Evolutionary conservation across 2,888 invertebrate species (phyloP), one percentile per base, ranked within the genome.

Genomic region (Cabera pusaria): DNA sequence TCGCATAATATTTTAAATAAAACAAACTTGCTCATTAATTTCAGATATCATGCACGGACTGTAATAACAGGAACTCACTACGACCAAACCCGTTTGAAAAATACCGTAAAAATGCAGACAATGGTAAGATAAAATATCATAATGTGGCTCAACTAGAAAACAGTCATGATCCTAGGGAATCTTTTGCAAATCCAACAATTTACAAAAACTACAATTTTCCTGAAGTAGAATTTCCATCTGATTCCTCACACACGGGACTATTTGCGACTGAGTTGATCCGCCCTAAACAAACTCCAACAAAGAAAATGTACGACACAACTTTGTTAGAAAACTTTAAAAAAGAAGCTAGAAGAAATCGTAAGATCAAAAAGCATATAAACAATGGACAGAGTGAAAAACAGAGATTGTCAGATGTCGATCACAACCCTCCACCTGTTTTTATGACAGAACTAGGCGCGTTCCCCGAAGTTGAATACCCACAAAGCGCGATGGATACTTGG

Each of bases 381-480:
- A 1, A 14, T 36, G 2, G 4, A 23, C n/a, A 46, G 39, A 34
- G n/a, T n/a, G n/a, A n/a, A n/a, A n/a, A 22, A 33, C 17, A 33
- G 28, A 5, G 21, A 21, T 11, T 32, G 11, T 2, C 23, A 4
- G 27, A 6, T 0, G 11, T 23, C 16, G 6, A 39, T 20, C 25
- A 17, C 11, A 34, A 47, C 5, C 48, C 55, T 10, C 24, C 19
- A 16, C 35, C 59, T 1, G 43, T 39, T 9, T 56, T 47, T 20
- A 56, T 62, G 6, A 41, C 47, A 10, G 56, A 64, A 32, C 27
- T 56, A 17, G 53, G 49, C 4, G 35, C 46, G 7, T 86, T 82
- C 55, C 83, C 84, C 8, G 78, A 81, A 45, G 72, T 82, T 1
- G 72, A 80, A 46, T 85, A 82, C 56, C 85, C 85, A 5, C 45